Evolutionary conservation across 2,797 vertebrate species (phyloP).

Genomic region (Pachyuromys duprasi): DNA sequence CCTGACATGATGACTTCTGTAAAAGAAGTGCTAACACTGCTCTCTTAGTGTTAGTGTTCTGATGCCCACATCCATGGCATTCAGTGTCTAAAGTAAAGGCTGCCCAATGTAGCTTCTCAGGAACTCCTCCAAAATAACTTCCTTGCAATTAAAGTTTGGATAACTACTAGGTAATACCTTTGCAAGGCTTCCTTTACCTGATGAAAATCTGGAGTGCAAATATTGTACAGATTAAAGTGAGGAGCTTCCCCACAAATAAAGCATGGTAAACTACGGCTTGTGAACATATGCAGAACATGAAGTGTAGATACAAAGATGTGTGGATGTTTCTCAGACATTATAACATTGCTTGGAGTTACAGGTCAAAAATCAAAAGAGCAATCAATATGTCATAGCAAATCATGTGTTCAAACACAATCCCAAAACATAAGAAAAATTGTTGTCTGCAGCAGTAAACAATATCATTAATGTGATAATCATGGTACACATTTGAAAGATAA

Average conservation of each 20-base stretch:
- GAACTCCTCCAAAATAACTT: background rate
- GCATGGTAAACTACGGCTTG: background rate
- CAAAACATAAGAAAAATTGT: background rate
- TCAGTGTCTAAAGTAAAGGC: background rate
- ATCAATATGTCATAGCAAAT: background rate
- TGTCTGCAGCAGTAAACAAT: background rate
- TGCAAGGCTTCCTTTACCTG: background rate
- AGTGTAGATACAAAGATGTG: background rate
- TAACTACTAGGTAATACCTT: background rate
- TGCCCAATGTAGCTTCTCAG: background rate
- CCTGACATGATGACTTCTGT: background rate
- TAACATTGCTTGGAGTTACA: background rate
- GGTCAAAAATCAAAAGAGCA: background rate
- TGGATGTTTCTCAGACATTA: background rate
- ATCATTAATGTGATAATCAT: background rate
- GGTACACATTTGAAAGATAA: background rate
- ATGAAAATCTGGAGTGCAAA: background rate
- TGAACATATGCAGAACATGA: background rate
- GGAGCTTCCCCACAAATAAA: background rate
- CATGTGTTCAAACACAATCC: background rate
- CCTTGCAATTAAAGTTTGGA: background rate
- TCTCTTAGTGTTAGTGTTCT: background rate
- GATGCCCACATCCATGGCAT: background rate
- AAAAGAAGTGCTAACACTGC: background rate
- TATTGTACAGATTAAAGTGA: background rate